These are phyloP conservation scores for human DNA, from an alignment of 2,113 vertebrate species.

Conservation along the genomic window DNA sequence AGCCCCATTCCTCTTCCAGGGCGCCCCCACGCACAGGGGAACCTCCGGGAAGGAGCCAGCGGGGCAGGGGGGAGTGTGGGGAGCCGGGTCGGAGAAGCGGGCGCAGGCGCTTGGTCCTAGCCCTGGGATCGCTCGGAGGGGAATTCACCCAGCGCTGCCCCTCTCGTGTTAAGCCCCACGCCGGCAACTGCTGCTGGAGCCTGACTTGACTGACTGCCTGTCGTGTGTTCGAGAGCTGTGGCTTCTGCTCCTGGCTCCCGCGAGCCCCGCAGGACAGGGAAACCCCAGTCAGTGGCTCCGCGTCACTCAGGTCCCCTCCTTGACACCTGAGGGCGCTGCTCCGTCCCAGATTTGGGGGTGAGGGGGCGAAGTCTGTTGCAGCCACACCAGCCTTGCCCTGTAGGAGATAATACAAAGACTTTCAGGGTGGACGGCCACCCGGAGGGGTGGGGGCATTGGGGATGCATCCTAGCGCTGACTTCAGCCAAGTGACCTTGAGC, in stretches of 20 bases:
- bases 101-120: neutral
- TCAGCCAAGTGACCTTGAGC: conserved; percentile 71
- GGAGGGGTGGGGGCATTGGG: neutral
- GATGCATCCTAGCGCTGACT: neutral
- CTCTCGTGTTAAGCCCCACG: neutral
- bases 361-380: neutral
- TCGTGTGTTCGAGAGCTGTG: neutral
- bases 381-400: neutral
- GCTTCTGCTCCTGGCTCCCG: neutral
- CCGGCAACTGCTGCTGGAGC: neutral
- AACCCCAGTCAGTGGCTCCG: conserved; percentile 48
- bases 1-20: neutral
- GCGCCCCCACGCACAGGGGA: neutral
- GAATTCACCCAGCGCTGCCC: neutral
- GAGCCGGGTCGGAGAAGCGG: neutral
- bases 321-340: conserved; percentile 54
- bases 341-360: neutral
- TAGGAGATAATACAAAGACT: neutral
- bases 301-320: conserved; percentile 69
- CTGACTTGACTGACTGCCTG: neutral
- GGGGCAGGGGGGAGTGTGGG: neutral
- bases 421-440: neutral
- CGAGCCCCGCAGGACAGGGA: conserved; percentile 55
- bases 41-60: neutral
- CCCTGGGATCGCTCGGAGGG: neutral